These are phyloP conservation scores for Capreolus pygargus DNA, from an alignment of 2,113 vertebrate species.

Conservation along the genomic window DNA sequence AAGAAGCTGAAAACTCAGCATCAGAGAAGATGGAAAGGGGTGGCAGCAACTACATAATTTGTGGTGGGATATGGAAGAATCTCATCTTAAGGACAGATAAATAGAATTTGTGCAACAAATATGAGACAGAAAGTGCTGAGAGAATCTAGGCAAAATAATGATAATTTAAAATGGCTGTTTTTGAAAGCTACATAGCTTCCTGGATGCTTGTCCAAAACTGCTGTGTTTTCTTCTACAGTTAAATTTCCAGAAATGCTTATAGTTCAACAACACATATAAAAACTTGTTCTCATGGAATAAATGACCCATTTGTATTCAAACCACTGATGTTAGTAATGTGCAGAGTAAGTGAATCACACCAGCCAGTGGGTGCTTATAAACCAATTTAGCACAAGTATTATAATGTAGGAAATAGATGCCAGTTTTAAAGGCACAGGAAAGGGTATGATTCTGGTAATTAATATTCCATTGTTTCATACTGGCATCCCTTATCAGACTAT, in stretches of 20 bases:
- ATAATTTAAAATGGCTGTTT: background rate
- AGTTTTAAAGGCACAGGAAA: background rate
- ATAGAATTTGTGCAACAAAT: background rate
- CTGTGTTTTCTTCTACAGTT: background rate
- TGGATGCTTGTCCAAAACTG: background rate
- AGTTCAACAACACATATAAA: background rate
- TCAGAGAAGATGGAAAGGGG: background rate
- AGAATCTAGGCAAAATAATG: background rate
- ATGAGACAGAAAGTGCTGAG: background rate
- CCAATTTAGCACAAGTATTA: background rate
- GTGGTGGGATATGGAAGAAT: background rate
- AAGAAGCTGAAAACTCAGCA: background rate
- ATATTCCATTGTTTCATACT: background rate
- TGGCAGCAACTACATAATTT: background rate
- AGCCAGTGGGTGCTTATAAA: background rate
- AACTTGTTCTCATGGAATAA: constrained; percentile 28
- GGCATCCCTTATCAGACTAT: background rate
- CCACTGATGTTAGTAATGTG: background rate
- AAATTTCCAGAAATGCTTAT: constrained; percentile 38
- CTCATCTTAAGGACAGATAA: background rate
- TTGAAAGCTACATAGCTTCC: background rate
- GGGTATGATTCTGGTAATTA: background rate
- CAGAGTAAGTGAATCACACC: constrained; percentile 6
- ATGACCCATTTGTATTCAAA: constrained; percentile 43
- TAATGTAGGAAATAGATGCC: background rate